These are phyloP conservation scores for Donacobius atricapilla DNA, from an alignment of 2,113 vertebrate species.

Conservation along the genomic window DNA sequence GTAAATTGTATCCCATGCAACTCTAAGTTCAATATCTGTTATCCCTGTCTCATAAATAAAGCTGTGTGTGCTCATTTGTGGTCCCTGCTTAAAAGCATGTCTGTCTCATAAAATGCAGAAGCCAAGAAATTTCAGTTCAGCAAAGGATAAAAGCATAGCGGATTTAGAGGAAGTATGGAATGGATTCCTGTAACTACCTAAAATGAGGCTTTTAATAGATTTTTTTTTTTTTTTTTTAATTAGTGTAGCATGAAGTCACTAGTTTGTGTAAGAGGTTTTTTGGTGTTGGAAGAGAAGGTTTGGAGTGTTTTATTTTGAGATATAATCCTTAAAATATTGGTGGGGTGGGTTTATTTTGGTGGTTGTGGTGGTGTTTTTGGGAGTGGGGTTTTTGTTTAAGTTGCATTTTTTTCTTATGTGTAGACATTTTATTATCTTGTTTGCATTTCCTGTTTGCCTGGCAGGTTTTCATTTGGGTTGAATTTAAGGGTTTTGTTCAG, in stretches of 20 bases:
- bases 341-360: background rate
- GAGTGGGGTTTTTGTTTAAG: fast-evolving
- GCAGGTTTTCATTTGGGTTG: background rate
- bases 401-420: background rate
- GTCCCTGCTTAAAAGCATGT: background rate
- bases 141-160: background rate
- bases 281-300: background rate
- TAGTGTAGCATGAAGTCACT: background rate
- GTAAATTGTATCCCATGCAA: background rate
- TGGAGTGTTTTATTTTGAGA: background rate
- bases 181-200: background rate
- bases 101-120: background rate
- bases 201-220: background rate
- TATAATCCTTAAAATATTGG: background rate
- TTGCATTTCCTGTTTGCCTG: background rate
- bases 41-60: background rate
- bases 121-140: background rate
- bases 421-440: background rate
- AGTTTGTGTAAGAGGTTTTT: background rate
- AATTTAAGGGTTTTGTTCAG: fast-evolving
- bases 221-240: background rate
- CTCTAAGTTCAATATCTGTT: background rate
- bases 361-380: background rate
- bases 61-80: background rate
- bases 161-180: background rate